Evolutionary conservation across 2,888 invertebrate genomes (phyloP).

Genomic region (Scaptomyza cyrtandrae): DNA sequence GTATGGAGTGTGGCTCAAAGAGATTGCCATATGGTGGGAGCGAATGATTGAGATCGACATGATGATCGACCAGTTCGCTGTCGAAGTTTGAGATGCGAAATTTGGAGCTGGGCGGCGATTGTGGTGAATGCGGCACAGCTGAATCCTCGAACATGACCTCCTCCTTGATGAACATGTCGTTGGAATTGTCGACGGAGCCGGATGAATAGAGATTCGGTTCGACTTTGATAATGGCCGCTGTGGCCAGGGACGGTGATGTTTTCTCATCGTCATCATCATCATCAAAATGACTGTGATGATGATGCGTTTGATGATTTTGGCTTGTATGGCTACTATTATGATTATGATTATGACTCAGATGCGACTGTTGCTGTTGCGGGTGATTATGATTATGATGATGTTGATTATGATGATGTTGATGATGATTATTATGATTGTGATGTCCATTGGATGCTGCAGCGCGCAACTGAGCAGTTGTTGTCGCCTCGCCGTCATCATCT

Average conservation of each 20-base stretch:
- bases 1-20: conserved; percentile 84
- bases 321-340: conserved; percentile 24
- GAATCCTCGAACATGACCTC: conserved; percentile 84
- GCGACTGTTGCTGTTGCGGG: conserved; percentile 33
- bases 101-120: conserved; percentile 84
- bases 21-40: conserved; percentile 84
- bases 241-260: conserved; percentile 84
- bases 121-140: conserved; percentile 82
- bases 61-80: conserved; percentile 83
- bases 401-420: conserved; percentile 13
- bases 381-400: conserved; percentile 37
- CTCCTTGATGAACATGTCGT: conserved; percentile 84
- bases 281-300: conserved; percentile 74
- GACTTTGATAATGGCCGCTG: conserved; percentile 83
- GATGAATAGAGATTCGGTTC: conserved; percentile 84
- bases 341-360: conserved; percentile 27
- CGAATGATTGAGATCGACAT: conserved; percentile 82
- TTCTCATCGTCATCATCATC: conserved; percentile 82
- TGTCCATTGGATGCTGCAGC: conserved; percentile 48
- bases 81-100: conserved; percentile 84
- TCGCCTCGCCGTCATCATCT: conserved; percentile 24
- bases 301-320: conserved; percentile 43
- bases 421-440: conserved; percentile 31
- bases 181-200: conserved; percentile 83
- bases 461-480: conserved; percentile 45